Evolutionary conservation across 2,113 vertebrate species (phyloP), one percentile per base, ranked within the genome.

Genomic region (Ammodytes marinus): DNA sequence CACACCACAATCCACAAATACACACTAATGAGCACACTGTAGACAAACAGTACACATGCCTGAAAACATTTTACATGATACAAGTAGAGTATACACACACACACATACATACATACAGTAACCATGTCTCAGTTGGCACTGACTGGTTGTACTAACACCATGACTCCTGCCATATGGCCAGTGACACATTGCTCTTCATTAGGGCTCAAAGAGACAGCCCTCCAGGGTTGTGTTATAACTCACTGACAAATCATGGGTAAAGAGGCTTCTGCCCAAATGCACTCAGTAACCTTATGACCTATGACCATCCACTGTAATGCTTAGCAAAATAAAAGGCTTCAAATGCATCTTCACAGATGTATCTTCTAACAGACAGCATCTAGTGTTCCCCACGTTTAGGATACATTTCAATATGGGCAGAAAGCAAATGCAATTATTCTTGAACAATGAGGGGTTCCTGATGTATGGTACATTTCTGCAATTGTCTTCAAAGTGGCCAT

Each of bases 151-250:
- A 68, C 76, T 61, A 88, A 84, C 84, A 80, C 91, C 83, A 88
- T 59, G 80, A 86, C 71, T 86, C 69, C 77, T 64, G 79, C 92
- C 93, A 93, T 93, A 92, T 94, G 93, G 88, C 74, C 47, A 35
- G 42, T 84, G 88, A 92, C 91, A 90, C 86, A 89, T 84, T 91
- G 87, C 89, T 89, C 82, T 90, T 92, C 89, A 92, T 94, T 91
- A 90, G 84, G 84, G 74, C 84, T 92, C 84, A 87, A 88, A 73
- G 80, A 66, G 12, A 78, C 69, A 78, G 79, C 72, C 85, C 84
- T 80, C 80, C 39, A 79, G 83, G 84, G 84, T 76, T 57, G 71
- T 76, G 76, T 77, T 69, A 45, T 76, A 85, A 77, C 79, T 85
- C 85, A 72, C 57, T 71, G 75, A 78, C 82, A 85, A 71, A 69